Conservation (phyloP, 2,888 invertebrate species). For the Diaprepes abbreviatus region DNA sequence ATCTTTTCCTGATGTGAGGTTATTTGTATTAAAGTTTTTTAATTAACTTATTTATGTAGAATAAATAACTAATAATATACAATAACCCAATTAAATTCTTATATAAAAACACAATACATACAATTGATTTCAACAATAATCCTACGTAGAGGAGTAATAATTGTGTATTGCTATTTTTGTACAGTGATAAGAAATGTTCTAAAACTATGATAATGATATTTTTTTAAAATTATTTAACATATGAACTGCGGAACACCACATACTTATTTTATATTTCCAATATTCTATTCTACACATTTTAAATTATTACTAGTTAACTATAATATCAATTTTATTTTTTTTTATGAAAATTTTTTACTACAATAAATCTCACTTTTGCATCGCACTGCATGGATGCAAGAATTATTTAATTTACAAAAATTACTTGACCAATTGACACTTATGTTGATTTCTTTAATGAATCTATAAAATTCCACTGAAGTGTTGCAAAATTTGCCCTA, state of each 20-base stretch:
- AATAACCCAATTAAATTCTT: background rate
- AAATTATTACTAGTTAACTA: conserved; percentile 42
- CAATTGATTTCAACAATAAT: conserved; percentile 13
- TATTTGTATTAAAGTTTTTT: too few species aligned
- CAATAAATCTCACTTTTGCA: conserved; percentile 72
- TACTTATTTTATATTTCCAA: conserved; percentile 54
- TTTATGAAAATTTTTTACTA: conserved; percentile 64
- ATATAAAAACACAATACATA: background rate
- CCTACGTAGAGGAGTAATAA: conserved; percentile 18
- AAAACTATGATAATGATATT: conserved; percentile 31
- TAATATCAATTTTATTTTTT: conserved; percentile 39
- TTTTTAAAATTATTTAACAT: conserved; percentile 36
- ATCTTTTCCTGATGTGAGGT: too few species aligned
- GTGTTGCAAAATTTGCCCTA: conserved; percentile 38
- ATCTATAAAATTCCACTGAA: conserved; percentile 43
- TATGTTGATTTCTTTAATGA: conserved; percentile 52
- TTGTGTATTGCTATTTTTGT: conserved; percentile 45
- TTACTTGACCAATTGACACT: conserved; percentile 64
- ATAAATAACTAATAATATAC: too few species aligned
- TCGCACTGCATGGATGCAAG: conserved; percentile 65
- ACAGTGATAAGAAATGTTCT: conserved; percentile 44
- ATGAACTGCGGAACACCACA: conserved; percentile 53
- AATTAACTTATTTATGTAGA: too few species aligned
- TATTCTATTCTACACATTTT: conserved; percentile 58
- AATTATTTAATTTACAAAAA: conserved; percentile 53